These are phyloP conservation scores for Paraescarpia echinospica DNA, from an alignment of 1,140 invertebrate species.

Conservation along the genomic window DNA sequence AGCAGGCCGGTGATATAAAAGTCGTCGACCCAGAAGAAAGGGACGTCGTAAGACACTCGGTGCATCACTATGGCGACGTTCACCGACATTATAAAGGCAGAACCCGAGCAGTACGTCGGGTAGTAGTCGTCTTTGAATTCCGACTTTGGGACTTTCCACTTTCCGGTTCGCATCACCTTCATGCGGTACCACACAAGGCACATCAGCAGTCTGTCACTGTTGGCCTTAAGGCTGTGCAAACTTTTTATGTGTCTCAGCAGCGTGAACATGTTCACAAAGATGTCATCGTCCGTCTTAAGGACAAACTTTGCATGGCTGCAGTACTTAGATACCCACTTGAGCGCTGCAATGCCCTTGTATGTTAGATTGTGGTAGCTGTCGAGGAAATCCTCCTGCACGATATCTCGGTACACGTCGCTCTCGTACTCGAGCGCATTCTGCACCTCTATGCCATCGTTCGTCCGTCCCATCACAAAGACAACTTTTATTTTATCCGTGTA, in stretches of 20 bases:
- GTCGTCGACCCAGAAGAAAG: conserved; percentile 39
- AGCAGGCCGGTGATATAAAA: conserved; percentile 35
- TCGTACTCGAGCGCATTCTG: conserved; percentile 66
- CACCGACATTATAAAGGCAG: conserved; percentile 25
- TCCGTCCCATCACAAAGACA: conserved; percentile 72
- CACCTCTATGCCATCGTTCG: conserved; percentile 35
- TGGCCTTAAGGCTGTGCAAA: conserved; percentile 11
- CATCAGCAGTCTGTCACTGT: conserved; percentile 24
- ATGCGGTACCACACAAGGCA: conserved; percentile 30
- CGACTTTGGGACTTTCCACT: conserved; percentile 26
- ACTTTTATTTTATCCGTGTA: conserved; percentile 38
- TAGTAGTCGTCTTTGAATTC: conserved; percentile 29
- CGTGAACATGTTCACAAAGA: conserved; percentile 60
- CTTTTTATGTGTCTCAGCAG: conserved; percentile 31
- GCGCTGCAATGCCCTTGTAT: conserved; percentile 81
- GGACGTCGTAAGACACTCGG: conserved; percentile 29
- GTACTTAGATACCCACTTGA: conserved; percentile 78
- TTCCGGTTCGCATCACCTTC: conserved; percentile 27
- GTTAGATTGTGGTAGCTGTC: conserved; percentile 84
- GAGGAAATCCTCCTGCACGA: conserved; percentile 77
- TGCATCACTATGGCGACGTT: conserved; percentile 27
- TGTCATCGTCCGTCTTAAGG: conserved; percentile 64
- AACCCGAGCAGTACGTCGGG: conserved; percentile 31
- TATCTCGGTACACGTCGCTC: conserved; percentile 66
- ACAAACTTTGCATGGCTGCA: conserved; percentile 62